Percentiles rank a stretch among this genome's conserved stretches.
Evolutionary conservation across 2,113 vertebrate species (phyloP).

Genomic region (Dascyllus trimaculatus): DNA sequence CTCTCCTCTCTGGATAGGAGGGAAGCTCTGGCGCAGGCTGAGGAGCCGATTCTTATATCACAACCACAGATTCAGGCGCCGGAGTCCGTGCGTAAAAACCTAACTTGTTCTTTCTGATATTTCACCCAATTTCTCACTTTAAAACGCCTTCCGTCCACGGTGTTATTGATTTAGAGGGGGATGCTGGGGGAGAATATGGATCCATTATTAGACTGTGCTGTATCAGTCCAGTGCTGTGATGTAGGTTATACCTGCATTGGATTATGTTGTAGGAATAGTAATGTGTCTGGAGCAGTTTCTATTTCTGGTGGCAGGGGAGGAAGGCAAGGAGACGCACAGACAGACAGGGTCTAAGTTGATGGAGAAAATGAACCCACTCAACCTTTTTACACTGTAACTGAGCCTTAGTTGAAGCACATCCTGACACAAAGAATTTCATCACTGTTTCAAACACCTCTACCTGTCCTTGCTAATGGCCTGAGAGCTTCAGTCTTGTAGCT

Average conservation of each 20-base stretch:
- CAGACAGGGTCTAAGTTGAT: slow-evolving; percentile 41
- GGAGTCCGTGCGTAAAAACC: slow-evolving; percentile 27
- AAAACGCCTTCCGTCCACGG: slow-evolving; percentile 29
- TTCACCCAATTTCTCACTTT: slow-evolving; percentile 32
- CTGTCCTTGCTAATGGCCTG: slow-evolving; percentile 68
- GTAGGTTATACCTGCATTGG: slow-evolving; percentile 71
- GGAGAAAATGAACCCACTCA: slow-evolving; percentile 59
- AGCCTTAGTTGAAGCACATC: slow-evolving; percentile 56
- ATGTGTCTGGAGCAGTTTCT: slow-evolving; percentile 75
- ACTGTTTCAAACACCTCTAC: slow-evolving; percentile 38
- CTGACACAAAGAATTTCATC: slow-evolving; percentile 63
- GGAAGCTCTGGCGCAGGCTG: slow-evolving; percentile 58
- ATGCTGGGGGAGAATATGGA: slow-evolving; percentile 62
- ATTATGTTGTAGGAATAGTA: slow-evolving; percentile 78
- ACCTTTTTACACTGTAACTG: slow-evolving; percentile 65
- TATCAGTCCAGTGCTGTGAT: slow-evolving; percentile 58
- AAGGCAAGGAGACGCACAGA: slow-evolving; percentile 63
- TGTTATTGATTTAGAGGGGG: slow-evolving; percentile 63
- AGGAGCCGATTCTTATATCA: slow-evolving; percentile 21
- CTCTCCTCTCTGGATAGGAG: slow-evolving; percentile 29
- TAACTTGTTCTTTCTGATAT: slow-evolving; percentile 38
- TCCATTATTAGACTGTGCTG: slow-evolving; percentile 53
- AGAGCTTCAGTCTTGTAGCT: slow-evolving; percentile 68
- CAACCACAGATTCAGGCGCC: slow-evolving; percentile 12
- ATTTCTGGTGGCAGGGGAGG: slow-evolving; percentile 70